Conservation (phyloP, 1,140 invertebrate species). For the Streblospio benedicti region DNA sequence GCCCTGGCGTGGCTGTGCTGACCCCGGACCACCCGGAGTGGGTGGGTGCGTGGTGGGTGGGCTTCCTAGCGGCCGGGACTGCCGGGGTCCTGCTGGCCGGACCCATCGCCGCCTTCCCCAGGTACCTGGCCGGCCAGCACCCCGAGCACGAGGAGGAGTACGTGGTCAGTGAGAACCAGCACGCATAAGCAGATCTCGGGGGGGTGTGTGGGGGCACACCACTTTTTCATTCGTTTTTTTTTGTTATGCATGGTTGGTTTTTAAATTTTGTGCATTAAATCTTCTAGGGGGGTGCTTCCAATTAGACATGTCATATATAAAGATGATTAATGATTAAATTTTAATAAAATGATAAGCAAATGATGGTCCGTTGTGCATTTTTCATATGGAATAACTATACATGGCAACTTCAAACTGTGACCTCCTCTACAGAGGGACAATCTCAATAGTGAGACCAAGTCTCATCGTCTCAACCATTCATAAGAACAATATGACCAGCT, state of each 20-base stretch:
- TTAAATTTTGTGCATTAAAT: background rate
- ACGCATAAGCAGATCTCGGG: background rate
- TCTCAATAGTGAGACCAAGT: too few species aligned
- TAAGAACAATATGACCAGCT: background rate
- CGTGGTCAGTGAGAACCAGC: background rate
- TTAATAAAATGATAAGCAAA: too few species aligned
- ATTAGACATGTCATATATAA: background rate
- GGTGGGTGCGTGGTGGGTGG: slow-evolving; percentile 92
- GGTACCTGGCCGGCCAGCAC: slow-evolving; percentile 15
- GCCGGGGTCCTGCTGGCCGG: slow-evolving; percentile 70
- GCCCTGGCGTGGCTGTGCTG: slow-evolving; percentile 12
- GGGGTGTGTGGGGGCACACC: too few species aligned
- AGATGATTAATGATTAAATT: too few species aligned
- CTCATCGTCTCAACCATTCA: too few species aligned
- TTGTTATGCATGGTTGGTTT: background rate
- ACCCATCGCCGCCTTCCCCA: slow-evolving; percentile 77
- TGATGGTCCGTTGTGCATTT: too few species aligned
- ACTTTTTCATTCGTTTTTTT: too few species aligned
- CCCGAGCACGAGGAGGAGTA: background rate
- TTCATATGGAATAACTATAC: too few species aligned
- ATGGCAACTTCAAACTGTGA: too few species aligned
- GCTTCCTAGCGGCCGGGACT: slow-evolving; percentile 72
- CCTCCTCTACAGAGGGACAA: too few species aligned
- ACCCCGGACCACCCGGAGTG: slow-evolving; percentile 48
- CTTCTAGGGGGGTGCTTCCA: background rate